phyloP scores from a whole-genome alignment of 1,140 invertebrate genomes.

The Ectropis grisescens region DNA sequence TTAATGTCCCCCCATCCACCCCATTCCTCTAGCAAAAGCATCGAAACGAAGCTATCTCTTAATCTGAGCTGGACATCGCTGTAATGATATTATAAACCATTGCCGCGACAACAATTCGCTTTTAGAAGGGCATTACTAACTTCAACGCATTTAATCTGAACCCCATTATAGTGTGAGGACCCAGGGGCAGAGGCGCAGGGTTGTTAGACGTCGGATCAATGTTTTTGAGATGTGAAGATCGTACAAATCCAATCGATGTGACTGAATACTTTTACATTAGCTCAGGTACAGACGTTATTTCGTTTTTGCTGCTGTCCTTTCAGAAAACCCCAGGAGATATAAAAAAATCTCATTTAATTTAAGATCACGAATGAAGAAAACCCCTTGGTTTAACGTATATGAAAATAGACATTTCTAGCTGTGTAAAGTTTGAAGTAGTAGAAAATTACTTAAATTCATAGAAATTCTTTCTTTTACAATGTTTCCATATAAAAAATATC shows the following conservation, averaged over 20 bases:
- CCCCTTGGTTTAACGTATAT: too few relatives aligned
- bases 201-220: conserved; percentile 8
- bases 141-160: conserved; percentile 37
- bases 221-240: conserved; percentile 7
- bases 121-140: conserved; percentile 43
- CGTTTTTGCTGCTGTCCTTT: too few relatives aligned
- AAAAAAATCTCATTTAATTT: too few relatives aligned
- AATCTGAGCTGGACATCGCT: conserved; percentile 36
- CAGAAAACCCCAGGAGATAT: too few relatives aligned
- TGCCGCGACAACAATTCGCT: conserved; percentile 40
- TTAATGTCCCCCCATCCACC: conserved; percentile 24
- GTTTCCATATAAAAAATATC: too few relatives aligned
- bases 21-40: conserved; percentile 14
- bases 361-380: too few relatives aligned
- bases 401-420: too few relatives aligned
- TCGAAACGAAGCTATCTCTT: conserved; percentile 30
- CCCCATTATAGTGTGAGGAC: conserved; percentile 25
- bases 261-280: not conserved
- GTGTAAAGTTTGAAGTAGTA: too few relatives aligned
- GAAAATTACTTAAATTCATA: too few relatives aligned
- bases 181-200: conserved; percentile 13
- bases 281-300: too few relatives aligned
- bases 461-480: too few relatives aligned
- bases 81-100: conserved; percentile 46
- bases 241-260: conserved; percentile 10